These are phyloP conservation scores for Bombus superbus DNA, from an alignment of 1,140 invertebrate species.

Conservation along the genomic window DNA sequence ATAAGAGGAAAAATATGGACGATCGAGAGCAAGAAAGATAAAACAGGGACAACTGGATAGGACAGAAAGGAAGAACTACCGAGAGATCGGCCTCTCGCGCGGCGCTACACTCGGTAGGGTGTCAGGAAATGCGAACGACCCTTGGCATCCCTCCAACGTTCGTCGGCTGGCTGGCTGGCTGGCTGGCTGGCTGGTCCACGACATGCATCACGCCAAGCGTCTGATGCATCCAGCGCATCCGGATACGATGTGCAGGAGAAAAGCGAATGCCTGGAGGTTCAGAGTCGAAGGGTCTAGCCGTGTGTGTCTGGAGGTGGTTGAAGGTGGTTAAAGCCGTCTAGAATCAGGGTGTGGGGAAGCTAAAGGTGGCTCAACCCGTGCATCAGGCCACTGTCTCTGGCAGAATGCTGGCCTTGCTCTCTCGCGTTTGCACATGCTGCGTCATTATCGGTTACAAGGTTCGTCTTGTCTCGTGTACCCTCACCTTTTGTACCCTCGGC, in stretches of 20 bases:
- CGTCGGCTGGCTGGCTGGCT: constrained; percentile 17
- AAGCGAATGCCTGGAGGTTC: constrained; percentile 49
- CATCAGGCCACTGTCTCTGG: constrained; percentile 68
- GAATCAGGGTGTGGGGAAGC: constrained; percentile 34
- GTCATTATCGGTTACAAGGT: constrained; percentile 62
- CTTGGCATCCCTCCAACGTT: constrained; percentile 69
- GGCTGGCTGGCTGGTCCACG: constrained; percentile 40
- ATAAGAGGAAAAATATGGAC: not conserved
- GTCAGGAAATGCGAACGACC: constrained; percentile 64
- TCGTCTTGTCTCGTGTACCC: constrained; percentile 17
- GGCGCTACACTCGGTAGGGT: constrained; percentile 35
- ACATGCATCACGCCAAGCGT: constrained; percentile 73
- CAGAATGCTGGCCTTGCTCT: constrained; percentile 53
- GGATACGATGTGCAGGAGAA: constrained; percentile 56
- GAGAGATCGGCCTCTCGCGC: constrained; percentile 39
- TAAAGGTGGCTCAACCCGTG: constrained; percentile 52
- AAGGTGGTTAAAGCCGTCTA: constrained; percentile 18
- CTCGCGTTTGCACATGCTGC: constrained; percentile 44
- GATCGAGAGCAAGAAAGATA: not conserved
- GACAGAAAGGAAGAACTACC: constrained; percentile 14
- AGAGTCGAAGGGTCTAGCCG: not conserved
- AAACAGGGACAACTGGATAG: not conserved
- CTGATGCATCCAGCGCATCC: constrained; percentile 71
- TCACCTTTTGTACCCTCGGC: not conserved
- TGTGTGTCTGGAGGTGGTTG: constrained; percentile 14